A percentile compares a stretch with the other conserved stretches of the same genome.
These are phyloP conservation scores for Alligator mississippiensis DNA, from an alignment of 2,113 vertebrate species.

Conservation along the genomic window DNA sequence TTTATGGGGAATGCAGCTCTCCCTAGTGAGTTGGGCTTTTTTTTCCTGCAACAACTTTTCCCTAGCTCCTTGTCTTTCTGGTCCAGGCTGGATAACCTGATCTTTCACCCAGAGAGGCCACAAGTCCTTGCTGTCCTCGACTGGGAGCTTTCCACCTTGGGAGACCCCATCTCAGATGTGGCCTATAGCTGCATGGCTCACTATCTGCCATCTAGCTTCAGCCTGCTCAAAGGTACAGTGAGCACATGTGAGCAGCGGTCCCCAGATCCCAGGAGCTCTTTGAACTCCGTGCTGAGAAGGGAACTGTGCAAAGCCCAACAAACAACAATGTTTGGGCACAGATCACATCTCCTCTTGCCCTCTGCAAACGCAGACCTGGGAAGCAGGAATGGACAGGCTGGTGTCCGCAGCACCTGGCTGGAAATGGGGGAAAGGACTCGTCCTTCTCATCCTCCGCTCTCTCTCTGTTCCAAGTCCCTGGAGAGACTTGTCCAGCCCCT, in stretches of 20 bases:
- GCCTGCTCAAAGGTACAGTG: slow-evolving; percentile 78
- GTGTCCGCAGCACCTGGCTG: not conserved
- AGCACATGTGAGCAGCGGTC: not conserved
- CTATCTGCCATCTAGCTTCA: slow-evolving; percentile 76
- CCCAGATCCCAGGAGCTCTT: too few relatives aligned
- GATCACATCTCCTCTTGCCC: not conserved
- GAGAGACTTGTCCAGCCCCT: not conserved
- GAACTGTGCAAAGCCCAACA: too few relatives aligned
- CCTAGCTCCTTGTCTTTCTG: slow-evolving; percentile 37
- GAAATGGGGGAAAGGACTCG: not conserved
- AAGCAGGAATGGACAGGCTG: not conserved
- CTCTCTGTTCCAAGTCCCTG: not conserved
- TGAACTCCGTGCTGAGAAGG: too few relatives aligned
- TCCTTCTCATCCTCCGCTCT: not conserved
- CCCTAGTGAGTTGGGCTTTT: not conserved
- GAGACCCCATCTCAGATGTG: slow-evolving; percentile 84
- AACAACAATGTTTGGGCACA: not conserved
- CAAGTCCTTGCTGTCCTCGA: slow-evolving; percentile 85
- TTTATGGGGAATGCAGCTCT: not conserved
- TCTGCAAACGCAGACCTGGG: not conserved
- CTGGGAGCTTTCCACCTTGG: slow-evolving; percentile 85
- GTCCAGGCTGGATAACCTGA: slow-evolving; percentile 84
- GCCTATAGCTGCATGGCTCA: slow-evolving; percentile 82
- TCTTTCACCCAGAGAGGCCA: slow-evolving; percentile 83
- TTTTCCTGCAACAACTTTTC: not conserved